Percentiles rank a stretch among this genome's conserved stretches.
Evolutionary conservation across 2,888 invertebrate genomes (phyloP).

Genomic region (Drosophila maculinotata): DNA sequence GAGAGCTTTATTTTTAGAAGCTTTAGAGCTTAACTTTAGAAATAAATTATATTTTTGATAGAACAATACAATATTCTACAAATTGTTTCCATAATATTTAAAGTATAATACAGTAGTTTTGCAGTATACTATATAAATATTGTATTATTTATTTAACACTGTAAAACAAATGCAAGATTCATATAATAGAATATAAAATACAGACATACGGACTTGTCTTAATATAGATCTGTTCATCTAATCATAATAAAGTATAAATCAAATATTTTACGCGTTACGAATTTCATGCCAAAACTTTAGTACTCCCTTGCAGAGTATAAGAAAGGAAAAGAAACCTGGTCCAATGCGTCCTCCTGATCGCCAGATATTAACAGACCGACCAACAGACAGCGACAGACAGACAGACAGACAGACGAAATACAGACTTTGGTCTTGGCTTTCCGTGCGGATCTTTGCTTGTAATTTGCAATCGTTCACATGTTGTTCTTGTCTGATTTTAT

Average conservation of each 20-base stretch:
- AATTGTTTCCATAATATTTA: no score
- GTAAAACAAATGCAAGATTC: no score
- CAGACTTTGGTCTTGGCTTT: slow-evolving; percentile 13
- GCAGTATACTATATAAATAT: no score
- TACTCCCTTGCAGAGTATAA: slow-evolving; percentile 13
- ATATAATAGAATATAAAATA: no score
- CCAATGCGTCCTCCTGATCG: slow-evolving; percentile 47
- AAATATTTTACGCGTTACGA: background rate
- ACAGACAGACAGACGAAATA: slow-evolving; percentile 7
- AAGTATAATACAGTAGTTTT: no score
- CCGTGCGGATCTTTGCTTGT: slow-evolving; percentile 59
- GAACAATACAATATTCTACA: no score
- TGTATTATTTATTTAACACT: no score
- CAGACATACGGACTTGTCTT: no score
- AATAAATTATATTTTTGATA: no score
- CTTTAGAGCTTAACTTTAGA: no score
- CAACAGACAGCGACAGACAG: slow-evolving; percentile 20
- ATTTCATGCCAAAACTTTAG: background rate
- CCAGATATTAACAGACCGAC: slow-evolving; percentile 55
- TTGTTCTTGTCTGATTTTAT: slow-evolving; percentile 76
- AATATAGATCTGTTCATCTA: no score
- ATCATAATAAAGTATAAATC: background rate
- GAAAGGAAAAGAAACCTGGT: slow-evolving; percentile 38
- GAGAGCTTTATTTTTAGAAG: no score
- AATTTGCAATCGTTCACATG: slow-evolving; percentile 81